These are phyloP conservation scores for Conus ventricosus DNA, from an alignment of 1,140 invertebrate genomes.

Conservation along the genomic window DNA sequence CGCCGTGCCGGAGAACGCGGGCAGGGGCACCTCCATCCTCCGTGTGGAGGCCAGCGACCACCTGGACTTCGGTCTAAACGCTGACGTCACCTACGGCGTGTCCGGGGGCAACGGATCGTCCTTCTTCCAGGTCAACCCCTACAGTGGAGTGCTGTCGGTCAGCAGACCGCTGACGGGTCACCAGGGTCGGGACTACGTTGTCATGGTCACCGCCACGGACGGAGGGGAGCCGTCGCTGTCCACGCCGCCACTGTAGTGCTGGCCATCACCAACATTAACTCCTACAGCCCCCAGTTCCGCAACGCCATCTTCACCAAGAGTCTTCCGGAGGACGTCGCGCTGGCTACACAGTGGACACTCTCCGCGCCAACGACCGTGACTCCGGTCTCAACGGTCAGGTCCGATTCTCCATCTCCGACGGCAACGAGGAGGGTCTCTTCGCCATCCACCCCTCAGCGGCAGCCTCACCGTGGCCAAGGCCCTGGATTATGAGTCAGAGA, in stretches of 20 bases:
- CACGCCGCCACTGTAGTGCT: conserved; percentile 83
- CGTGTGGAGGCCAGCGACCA: conserved; percentile 81
- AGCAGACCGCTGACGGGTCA: conserved; percentile 53
- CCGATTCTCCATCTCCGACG: conserved; percentile 87
- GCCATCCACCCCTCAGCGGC: conserved; percentile 85
- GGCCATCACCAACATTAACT: conserved; percentile 90
- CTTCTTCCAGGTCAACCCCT: conserved; percentile 58
- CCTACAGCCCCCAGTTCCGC: conserved; percentile 85
- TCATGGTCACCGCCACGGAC: conserved; percentile 85
- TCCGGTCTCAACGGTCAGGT: conserved; percentile 91
- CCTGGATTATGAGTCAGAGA: conserved; percentile 90
- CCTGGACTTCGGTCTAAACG: conserved; percentile 67
- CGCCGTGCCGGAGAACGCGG: conserved; percentile 86
- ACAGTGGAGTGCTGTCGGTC: conserved; percentile 83
- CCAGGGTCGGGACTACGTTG: conserved; percentile 58
- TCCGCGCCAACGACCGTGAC: conserved; percentile 90
- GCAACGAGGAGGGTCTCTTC: conserved; percentile 87
- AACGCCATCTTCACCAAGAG: conserved; percentile 78
- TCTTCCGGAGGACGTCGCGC: conserved; percentile 91
- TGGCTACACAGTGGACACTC: conserved; percentile 88
- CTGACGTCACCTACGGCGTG: conserved; percentile 62
- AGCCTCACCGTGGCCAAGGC: conserved; percentile 85
- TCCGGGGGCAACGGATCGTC: conserved; percentile 63
- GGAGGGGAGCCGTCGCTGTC: conserved; percentile 89
- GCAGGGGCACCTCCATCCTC: conserved; percentile 80